A percentile compares a stretch with the other conserved stretches of the same genome.
Evolutionary conservation across 2,888 invertebrate genomes (phyloP).

Genomic region (Drosophila conformis): DNA sequence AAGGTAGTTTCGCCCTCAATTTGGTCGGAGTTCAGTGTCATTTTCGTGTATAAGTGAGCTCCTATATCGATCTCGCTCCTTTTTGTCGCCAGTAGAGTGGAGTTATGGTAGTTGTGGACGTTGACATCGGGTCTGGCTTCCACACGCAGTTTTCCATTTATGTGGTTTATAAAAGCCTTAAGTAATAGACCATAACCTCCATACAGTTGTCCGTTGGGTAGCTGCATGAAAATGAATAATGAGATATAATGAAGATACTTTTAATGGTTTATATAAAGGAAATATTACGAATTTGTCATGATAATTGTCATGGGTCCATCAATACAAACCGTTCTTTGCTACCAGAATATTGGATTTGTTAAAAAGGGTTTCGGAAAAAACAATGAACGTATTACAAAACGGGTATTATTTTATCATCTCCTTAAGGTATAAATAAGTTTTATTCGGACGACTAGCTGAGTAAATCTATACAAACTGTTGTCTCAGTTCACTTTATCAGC

Average conservation of each 20-base stretch:
- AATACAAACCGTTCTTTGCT: no score
- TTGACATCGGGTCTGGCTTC: slow-evolving; percentile 26
- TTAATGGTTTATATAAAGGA: background rate
- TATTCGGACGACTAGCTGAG: no score
- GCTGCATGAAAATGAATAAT: slow-evolving; percentile 22
- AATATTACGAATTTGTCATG: background rate
- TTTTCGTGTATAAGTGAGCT: slow-evolving; percentile 31
- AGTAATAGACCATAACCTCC: slow-evolving; percentile 37
- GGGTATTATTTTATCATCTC: no score
- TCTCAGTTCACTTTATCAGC: no score
- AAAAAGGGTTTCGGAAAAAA: background rate
- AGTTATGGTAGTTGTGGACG: slow-evolving; percentile 38
- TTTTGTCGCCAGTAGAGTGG: slow-evolving; percentile 33
- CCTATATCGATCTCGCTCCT: slow-evolving; percentile 46
- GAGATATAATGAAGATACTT: background rate
- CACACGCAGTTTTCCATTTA: slow-evolving; percentile 31
- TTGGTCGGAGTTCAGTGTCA: slow-evolving; percentile 21
- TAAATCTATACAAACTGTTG: no score
- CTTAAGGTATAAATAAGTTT: no score
- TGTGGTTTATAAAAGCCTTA: slow-evolving; percentile 17
- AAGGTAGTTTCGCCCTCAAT: slow-evolving; percentile 11
- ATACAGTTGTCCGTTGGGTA: slow-evolving; percentile 28
- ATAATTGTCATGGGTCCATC: no score
- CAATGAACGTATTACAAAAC: no score
- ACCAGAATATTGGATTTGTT: background rate